Percentiles rank a stretch among this genome's conserved stretches.
These are phyloP conservation scores for Coenobita brevimanus DNA, from an alignment of 1,140 invertebrate genomes.

Conservation along the genomic window DNA sequence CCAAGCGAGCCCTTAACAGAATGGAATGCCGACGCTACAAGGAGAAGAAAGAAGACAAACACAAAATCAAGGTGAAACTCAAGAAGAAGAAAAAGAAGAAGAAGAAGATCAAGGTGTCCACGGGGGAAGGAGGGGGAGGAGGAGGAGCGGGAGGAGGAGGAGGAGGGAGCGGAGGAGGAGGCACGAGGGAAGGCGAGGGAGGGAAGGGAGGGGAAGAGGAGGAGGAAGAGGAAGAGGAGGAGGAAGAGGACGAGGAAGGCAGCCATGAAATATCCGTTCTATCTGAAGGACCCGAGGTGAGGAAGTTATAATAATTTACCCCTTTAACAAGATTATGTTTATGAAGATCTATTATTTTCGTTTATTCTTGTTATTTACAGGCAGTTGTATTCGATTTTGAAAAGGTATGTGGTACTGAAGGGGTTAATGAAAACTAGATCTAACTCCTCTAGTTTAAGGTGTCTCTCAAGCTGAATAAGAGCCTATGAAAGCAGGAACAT, in stretches of 20 bases:
- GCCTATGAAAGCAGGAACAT: too few species aligned
- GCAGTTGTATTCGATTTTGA: too few species aligned
- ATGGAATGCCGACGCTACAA: conserved; percentile 56
- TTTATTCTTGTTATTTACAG: too few species aligned
- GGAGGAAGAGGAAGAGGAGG: conserved; percentile 43
- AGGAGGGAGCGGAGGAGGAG: background rate
- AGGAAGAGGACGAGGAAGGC: conserved; percentile 51
- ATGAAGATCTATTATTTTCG: too few species aligned
- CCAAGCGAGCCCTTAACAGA: conserved; percentile 42
- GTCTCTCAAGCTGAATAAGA: too few species aligned
- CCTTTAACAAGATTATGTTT: too few species aligned
- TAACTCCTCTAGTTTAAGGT: too few species aligned
- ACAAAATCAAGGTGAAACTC: conserved; percentile 49
- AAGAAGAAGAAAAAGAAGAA: conserved; percentile 51
- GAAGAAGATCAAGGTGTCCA: background rate
- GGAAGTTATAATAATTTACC: too few species aligned
- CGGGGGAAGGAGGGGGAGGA: conserved; percentile 15
- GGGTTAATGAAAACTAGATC: too few species aligned
- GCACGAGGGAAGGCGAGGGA: background rate
- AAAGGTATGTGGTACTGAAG: too few species aligned
- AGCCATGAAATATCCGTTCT: conserved; percentile 56
- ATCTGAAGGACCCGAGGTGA: conserved; percentile 58
- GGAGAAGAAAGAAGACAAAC: conserved; percentile 57
- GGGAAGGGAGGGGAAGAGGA: conserved; percentile 35
- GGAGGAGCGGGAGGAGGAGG: conserved; percentile 17